Evolutionary conservation across 2,888 invertebrate genomes (phyloP), one percentile per base, ranked within the genome.

Genomic region (Hyalella azteca): DNA sequence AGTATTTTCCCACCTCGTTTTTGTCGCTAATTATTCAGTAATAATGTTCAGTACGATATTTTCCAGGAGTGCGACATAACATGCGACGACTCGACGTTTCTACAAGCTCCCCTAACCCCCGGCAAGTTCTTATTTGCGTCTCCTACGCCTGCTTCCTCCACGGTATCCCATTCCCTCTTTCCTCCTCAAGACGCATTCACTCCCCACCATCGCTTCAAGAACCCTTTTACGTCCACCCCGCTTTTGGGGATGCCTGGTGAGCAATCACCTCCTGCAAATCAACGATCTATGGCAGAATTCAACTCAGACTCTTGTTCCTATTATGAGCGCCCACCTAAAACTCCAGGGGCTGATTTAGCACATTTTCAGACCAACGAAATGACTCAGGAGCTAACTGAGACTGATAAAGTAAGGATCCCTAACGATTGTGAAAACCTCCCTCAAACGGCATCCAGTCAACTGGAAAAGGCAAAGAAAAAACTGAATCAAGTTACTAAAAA

Each of bases 181-280:
- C 15, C 45, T 45, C 9, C 45, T 15, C 32, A 36, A 36, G 66
- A 36, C 36, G 32, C 32, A 4, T 66, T 36, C 3, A 60, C 36
- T 19, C 60, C 26, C 13, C 59, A 32, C 66, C 39, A 66, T 36
- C 7, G 19, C 15, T 19, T 19, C 1, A 13, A n/a, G 36, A 66
- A 66, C 66, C 66, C 66, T 36, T 66, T 36, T 36, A 66, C 66
- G 1, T 66, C 66, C 39, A 66, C 66, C 7, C 66, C 66, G 2
- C 66, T 66, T 1, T 22, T 19, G 19, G 66, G 66, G 36, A 66
- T n/a, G 19, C 66, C 22, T 11, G 13, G 2, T 2, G 29, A 66
- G 32, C 5, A 32, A 36, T 32, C 39, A 13, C 19, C 32, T 32
- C 5, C 11, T 36, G 32, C 66, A 2, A 19, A n/a, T 19, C 66